A percentile compares a stretch with the other conserved stretches of the same genome.
Conservation (phyloP, 2,113 vertebrate genomes). For the chimpanzee (Pan troglodytes) region DNA sequence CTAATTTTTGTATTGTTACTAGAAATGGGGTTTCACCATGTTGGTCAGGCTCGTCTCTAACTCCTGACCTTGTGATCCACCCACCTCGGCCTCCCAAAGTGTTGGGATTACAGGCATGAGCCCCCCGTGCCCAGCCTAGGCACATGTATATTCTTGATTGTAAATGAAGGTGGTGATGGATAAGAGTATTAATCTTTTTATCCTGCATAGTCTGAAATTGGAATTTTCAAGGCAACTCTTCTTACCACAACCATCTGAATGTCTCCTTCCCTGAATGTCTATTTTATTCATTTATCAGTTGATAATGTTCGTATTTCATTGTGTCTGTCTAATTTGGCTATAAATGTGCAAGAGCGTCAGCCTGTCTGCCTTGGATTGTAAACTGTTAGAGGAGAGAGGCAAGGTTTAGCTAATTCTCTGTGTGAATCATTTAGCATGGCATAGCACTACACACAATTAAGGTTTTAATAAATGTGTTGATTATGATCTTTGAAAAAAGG, state of each 20-base stretch:
- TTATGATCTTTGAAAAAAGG: constrained; percentile 10
- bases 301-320: background rate
- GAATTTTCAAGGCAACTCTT: background rate
- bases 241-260: background rate
- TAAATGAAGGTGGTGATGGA: background rate
- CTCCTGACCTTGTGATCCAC: too few species aligned
- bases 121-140: background rate
- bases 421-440: constrained; percentile 40
- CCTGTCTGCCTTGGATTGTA: constrained; percentile 52
- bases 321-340: background rate
- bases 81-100: too few species aligned
- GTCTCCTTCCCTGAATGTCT: background rate
- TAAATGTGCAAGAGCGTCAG: background rate
- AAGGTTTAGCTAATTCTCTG: background rate
- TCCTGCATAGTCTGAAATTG: background rate
- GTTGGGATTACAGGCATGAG: too few species aligned
- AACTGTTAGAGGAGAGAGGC: background rate
- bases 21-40: too few species aligned
- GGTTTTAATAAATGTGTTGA: background rate
- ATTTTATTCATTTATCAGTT: background rate
- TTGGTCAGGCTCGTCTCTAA: too few species aligned
- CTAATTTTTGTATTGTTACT: too few species aligned
- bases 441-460: constrained; percentile 2
- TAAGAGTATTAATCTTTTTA: background rate
- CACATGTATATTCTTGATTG: background rate